Evolutionary conservation across 2,888 invertebrate species (phyloP).

Genomic region (Tetragonula carbonaria): DNA sequence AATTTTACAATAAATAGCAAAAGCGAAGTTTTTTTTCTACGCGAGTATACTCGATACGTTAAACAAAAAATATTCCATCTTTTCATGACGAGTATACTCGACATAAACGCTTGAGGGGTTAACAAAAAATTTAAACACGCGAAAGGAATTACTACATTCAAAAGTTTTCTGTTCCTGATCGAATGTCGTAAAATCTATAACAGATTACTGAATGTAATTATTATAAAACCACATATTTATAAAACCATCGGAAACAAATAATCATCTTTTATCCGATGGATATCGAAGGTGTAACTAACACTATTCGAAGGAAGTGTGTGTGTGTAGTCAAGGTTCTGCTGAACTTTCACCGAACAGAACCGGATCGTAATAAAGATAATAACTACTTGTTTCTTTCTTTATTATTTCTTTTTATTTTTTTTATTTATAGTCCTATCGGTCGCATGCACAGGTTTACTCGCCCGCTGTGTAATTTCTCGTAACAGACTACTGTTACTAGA

Average conservation of each 20-base stretch:
- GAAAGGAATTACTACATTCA: too few species aligned
- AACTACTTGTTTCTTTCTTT: background rate
- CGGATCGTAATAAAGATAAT: background rate
- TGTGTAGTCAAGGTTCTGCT: background rate
- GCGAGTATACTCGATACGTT: too few species aligned
- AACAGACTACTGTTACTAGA: background rate
- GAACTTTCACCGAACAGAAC: background rate
- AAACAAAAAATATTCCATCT: too few species aligned
- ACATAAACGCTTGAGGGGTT: background rate
- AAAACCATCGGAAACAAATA: too few species aligned
- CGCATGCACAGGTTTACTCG: background rate
- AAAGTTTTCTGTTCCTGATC: too few species aligned
- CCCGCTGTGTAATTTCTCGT: background rate
- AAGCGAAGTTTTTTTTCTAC: too few species aligned
- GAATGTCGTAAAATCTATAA: too few species aligned
- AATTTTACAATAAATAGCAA: too few species aligned
- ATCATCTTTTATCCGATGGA: background rate
- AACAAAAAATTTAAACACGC: background rate
- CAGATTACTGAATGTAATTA: too few species aligned
- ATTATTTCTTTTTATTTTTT: background rate
- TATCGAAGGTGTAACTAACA: background rate
- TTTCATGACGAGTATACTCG: too few species aligned
- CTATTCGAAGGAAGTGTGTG: background rate
- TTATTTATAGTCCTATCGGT: background rate
- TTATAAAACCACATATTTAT: too few species aligned